phyloP scores from a whole-genome alignment of 2,113 vertebrate genomes.

The Diadophis punctatus region DNA sequence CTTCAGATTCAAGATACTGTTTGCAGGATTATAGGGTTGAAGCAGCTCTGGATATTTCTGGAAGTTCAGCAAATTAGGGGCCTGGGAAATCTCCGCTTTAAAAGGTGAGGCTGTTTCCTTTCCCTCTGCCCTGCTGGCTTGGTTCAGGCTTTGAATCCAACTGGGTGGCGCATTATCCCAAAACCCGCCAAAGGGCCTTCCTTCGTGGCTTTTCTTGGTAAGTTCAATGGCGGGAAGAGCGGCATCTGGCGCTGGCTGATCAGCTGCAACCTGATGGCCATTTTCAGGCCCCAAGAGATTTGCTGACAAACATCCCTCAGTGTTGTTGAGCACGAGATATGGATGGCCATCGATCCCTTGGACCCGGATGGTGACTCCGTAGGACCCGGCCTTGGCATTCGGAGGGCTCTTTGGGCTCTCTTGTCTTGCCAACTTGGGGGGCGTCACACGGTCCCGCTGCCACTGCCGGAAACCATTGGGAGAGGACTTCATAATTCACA shows the following conservation, averaged over 20 bases:
- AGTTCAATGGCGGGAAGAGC: constrained; percentile 63
- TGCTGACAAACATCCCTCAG: constrained; percentile 73
- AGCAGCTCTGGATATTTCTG: constrained; percentile 90
- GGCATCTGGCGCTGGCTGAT: constrained; percentile 66
- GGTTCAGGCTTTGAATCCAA: constrained; percentile 65
- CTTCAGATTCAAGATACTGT: constrained; percentile 69
- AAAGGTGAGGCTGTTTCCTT: constrained; percentile 64
- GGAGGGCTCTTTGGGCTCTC: constrained; percentile 59
- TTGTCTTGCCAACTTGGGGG: constrained; percentile 59
- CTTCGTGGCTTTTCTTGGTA: constrained; percentile 51
- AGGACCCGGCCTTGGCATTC: constrained; percentile 75
- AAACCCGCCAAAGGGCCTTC: constrained; percentile 63
- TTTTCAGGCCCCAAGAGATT: constrained; percentile 63
- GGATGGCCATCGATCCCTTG: constrained; percentile 96
- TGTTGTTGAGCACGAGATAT: constrained; percentile 94
- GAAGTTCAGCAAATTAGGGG: constrained; percentile 80
- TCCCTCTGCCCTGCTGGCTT: constrained; percentile 53
- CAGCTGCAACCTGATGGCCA: constrained; percentile 59
- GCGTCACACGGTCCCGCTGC: constrained; percentile 59
- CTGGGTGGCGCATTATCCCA: constrained; percentile 64
- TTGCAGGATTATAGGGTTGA: constrained; percentile 87
- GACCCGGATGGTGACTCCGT: constrained; percentile 94
- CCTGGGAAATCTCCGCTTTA: constrained; percentile 62
- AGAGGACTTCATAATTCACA: constrained; percentile 83
- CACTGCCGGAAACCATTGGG: constrained; percentile 75